Percentiles rank a stretch among this genome's conserved stretches.
phyloP scores from a whole-genome alignment of 2,797 vertebrate genomes.

The Hippoglossus hippoglossus region DNA sequence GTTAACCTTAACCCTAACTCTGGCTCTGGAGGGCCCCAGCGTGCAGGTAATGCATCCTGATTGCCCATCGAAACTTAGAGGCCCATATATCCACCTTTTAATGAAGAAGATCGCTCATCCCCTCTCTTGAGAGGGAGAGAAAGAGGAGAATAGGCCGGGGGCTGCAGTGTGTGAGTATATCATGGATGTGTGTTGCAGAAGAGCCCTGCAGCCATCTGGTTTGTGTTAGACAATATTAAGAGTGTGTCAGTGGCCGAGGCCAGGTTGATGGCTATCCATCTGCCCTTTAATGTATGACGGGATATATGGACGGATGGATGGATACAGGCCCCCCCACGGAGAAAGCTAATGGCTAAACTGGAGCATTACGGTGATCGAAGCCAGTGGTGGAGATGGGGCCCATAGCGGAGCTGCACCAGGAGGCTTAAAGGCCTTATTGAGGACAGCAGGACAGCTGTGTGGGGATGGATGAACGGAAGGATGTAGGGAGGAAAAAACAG shows the following conservation, averaged over 20 bases:
- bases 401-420: slow-evolving; percentile 72
- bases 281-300: slow-evolving; percentile 83
- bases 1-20: slow-evolving; percentile 60
- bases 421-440: slow-evolving; percentile 83
- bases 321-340: slow-evolving; percentile 57
- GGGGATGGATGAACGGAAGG: slow-evolving; percentile 83
- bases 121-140: slow-evolving; percentile 47
- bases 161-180: slow-evolving; percentile 31
- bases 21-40: slow-evolving; percentile 53
- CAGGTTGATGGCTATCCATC: slow-evolving; percentile 84
- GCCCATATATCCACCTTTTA: slow-evolving; percentile 81
- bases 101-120: slow-evolving; percentile 80
- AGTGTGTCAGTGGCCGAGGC: slow-evolving; percentile 79
- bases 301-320: slow-evolving; percentile 68
- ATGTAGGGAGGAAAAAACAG: slow-evolving; percentile 14
- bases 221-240: slow-evolving; percentile 83
- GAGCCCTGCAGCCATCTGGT: slow-evolving; percentile 77
- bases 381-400: slow-evolving; percentile 78
- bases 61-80: slow-evolving; percentile 60
- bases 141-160: slow-evolving; percentile 27
- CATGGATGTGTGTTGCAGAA: slow-evolving; percentile 49
- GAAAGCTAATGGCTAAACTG: slow-evolving; percentile 87
- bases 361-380: slow-evolving; percentile 89
- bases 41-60: slow-evolving; percentile 74
- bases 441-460: slow-evolving; percentile 85